A percentile compares a stretch with the other conserved stretches of the same genome.
Conservation (phyloP, 2,797 vertebrate genomes). For the Lerista edwardsae region DNA sequence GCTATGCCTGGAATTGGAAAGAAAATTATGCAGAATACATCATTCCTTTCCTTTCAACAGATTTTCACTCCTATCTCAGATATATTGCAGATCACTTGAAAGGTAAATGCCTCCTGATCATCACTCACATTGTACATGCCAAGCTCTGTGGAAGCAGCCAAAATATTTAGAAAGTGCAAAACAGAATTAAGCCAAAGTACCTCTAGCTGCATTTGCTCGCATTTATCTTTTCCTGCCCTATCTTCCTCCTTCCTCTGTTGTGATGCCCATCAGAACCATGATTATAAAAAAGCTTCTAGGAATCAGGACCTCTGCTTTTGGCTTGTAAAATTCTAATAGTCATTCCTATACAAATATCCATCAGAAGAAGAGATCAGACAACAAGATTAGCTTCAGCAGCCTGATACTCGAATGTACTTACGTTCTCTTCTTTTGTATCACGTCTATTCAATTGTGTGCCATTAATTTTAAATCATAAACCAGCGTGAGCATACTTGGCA, state of each 20-base stretch:
- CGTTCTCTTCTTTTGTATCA: too few species aligned
- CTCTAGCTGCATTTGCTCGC: not conserved
- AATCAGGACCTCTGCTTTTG: not conserved
- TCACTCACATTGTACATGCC: conserved; percentile 52
- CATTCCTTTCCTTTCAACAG: conserved; percentile 32
- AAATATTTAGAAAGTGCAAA: not conserved
- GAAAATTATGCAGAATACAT: conserved; percentile 52
- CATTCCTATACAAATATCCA: too few species aligned
- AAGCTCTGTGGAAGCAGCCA: conserved; percentile 40
- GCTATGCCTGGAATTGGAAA: conserved; percentile 47
- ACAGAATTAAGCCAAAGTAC: not conserved
- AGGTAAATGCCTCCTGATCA: conserved; percentile 51
- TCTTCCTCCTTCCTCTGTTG: not conserved
- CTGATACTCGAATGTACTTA: too few species aligned
- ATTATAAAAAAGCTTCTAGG: not conserved
- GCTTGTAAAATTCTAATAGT: not conserved
- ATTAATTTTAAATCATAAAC: too few species aligned
- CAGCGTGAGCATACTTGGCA: too few species aligned
- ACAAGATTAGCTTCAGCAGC: too few species aligned
- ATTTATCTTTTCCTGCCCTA: not conserved
- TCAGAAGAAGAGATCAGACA: too few species aligned
- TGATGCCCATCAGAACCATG: not conserved
- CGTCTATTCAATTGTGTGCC: too few species aligned
- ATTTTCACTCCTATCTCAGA: conserved; percentile 49
- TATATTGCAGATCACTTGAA: conserved; percentile 61